phyloP scores from a whole-genome alignment of 2,797 vertebrate genomes.

The Hypotaenidia okinawae region DNA sequence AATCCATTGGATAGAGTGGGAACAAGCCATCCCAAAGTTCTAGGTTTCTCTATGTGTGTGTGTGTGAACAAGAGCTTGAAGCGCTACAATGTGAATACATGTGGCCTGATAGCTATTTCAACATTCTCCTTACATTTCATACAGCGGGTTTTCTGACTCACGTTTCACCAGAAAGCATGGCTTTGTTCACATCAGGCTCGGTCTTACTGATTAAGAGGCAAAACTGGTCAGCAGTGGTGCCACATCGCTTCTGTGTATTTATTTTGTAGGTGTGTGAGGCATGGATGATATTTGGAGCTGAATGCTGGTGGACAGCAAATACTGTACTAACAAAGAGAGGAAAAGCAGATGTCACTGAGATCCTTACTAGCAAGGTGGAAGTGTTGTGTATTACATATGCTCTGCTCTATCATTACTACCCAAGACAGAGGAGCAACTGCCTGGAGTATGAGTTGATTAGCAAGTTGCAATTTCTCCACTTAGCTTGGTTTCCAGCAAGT shows the following conservation, averaged over 20 bases:
- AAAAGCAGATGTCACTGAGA: rapidly evolving
- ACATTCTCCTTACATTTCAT: rapidly evolving
- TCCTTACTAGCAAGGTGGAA: neutral
- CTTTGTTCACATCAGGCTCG: neutral
- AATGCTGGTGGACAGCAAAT: neutral
- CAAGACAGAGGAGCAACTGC: neutral
- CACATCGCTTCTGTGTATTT: rapidly evolving
- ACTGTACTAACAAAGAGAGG: neutral
- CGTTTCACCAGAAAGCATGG: neutral
- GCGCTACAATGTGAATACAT: rapidly evolving
- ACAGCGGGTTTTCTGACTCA: neutral
- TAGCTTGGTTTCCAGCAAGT: neutral
- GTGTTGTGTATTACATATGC: rapidly evolving
- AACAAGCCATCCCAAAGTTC: neutral
- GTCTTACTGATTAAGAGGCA: neutral
- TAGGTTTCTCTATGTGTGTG: neutral
- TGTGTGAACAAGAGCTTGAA: neutral
- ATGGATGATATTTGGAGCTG: neutral
- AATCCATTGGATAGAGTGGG: neutral
- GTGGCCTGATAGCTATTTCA: neutral
- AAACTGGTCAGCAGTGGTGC: neutral
- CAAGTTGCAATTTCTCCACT: neutral
- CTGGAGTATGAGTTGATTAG: neutral
- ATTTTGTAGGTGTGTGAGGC: too few species aligned
- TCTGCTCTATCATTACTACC: rapidly evolving